phyloP scores from a whole-genome alignment of 2,113 vertebrate genomes.

The Falco punctatus region DNA sequence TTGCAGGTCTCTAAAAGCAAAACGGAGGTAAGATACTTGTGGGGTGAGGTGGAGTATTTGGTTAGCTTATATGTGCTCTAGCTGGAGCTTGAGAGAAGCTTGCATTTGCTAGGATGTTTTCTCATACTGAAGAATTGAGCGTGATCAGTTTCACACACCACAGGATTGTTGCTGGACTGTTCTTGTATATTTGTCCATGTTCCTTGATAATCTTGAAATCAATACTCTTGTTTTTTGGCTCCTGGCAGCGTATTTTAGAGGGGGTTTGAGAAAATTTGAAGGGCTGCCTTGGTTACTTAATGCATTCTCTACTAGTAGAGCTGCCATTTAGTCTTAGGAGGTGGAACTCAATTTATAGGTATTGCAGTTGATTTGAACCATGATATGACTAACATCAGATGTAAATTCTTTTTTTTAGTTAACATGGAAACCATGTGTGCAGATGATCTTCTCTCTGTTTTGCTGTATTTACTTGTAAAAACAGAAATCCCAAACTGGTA shows the following conservation, averaged over 20 bases:
- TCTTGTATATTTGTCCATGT: neutral
- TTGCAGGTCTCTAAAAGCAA: neutral
- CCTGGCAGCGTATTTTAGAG: neutral
- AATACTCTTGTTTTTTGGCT: neutral
- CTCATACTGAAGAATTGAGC: neutral
- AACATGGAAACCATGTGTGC: constrained; percentile 90
- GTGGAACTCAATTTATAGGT: neutral
- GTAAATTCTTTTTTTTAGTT: constrained; percentile 70
- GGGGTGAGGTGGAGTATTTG: neutral
- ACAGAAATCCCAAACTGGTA: constrained; percentile 98
- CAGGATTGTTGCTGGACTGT: neutral
- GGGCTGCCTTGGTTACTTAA: neutral
- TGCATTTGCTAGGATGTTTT: neutral
- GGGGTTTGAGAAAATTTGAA: neutral
- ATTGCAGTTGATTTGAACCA: neutral
- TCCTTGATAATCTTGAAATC: neutral
- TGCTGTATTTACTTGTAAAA: constrained; percentile 94
- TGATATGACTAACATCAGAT: neutral
- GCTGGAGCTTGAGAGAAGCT: neutral
- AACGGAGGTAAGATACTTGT: neutral
- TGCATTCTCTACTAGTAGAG: neutral
- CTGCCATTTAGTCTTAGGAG: neutral
- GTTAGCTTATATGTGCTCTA: neutral
- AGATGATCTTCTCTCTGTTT: constrained; percentile 92
- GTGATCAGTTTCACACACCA: neutral